Evolutionary conservation across 1,140 invertebrate genomes (phyloP), one percentile per base, ranked within the genome.

Genomic region (Spodoptera litura): DNA sequence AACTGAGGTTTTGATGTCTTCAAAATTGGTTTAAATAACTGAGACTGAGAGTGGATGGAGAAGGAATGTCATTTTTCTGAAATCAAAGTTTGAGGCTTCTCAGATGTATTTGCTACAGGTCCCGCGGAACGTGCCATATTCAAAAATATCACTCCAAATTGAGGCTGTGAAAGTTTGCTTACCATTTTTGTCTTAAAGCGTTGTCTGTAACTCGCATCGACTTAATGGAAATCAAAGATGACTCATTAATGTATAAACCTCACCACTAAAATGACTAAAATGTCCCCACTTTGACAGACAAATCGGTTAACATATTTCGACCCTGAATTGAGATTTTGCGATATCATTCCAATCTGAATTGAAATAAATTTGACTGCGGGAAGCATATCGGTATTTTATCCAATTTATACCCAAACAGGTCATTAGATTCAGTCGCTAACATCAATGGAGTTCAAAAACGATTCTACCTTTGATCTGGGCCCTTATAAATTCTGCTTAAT

Each of bases 401-500:
- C 15, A 53, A 64, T 64, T 64, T 76, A 64, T 55, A 11, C 74
- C 62, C 20, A 77, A 77, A 68, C 74, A 68, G 61, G 74, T 56
- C 74, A 77, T 64, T 52, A 64, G 25, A 25, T 62, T 15, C 71
- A 74, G 71, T 74, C 73, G 61, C 53, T 62, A 52, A 68, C 74
- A 56, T 49, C 73, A 52, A 59, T 62, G 73, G 73, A 75, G 59
- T 44, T 66, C 12, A 10, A 49, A 66, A 68, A 38, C 74, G 74
- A 77, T 66, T 55, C 52, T 53, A 77, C 74, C 74, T 77, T 66
- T 77, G 74, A 77, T 77, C 74, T 52, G 52, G 53, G 62, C 62
- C 74, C 52, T 71, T 76, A 73, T 76, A 72, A 68, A 81, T 68
- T 78, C 68, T 51, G 44, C 68, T 58, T 78, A 78, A 81, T 81